phyloP scores from a whole-genome alignment of 2,113 vertebrate genomes.

The Agelaius tricolor region DNA sequence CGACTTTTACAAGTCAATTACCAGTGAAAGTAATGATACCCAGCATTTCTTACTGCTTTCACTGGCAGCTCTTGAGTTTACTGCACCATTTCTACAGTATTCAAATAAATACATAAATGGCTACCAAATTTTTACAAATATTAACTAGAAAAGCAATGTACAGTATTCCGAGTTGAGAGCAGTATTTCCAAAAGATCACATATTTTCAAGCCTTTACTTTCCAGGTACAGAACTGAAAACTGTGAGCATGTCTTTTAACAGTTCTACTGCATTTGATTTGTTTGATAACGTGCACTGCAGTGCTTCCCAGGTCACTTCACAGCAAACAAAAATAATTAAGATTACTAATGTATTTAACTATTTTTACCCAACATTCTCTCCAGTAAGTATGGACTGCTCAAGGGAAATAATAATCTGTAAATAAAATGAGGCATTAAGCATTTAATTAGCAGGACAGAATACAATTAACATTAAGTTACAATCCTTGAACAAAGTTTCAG shows the following conservation, averaged over 20 bases:
- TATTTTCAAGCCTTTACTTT: neutral
- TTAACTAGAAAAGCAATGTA: neutral
- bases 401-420: neutral
- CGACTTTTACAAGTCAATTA: neutral
- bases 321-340: neutral
- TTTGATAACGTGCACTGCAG: neutral
- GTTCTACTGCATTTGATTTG: neutral
- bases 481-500: neutral
- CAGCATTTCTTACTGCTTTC: neutral
- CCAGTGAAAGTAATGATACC: neutral
- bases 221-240: neutral
- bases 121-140: neutral
- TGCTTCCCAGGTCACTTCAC: neutral
- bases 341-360: neutral
- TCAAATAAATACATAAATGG: neutral
- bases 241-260: neutral
- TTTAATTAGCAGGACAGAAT: neutral
- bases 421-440: neutral
- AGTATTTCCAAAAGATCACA: neutral
- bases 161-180: neutral
- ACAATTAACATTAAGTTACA: neutral
- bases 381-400: neutral
- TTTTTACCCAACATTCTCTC: neutral
- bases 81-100: neutral
- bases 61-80: neutral